Conservation (phyloP, 2,797 vertebrate genomes). For the Notolepis coatsorum region DNA sequence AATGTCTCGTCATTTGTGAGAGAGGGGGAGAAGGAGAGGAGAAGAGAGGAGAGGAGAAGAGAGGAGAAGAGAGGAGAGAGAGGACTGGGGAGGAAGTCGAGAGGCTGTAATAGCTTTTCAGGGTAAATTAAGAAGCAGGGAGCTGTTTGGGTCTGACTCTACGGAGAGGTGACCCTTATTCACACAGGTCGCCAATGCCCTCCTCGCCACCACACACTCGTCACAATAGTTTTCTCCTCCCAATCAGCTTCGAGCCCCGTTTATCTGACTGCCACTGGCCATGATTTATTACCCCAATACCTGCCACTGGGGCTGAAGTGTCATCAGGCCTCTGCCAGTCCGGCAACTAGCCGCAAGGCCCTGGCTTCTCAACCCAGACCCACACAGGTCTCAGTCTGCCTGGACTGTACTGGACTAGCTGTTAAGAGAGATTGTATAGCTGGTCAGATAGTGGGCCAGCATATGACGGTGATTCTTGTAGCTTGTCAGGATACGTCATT, state of each 20-base stretch:
- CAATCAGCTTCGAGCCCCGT: constrained; percentile 68
- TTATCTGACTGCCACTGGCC: constrained; percentile 76
- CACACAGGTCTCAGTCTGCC: constrained; percentile 49
- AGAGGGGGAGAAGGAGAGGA: constrained; percentile 20
- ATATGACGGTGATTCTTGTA: constrained; percentile 44
- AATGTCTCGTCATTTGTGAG: constrained; percentile 43
- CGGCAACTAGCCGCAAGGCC: constrained; percentile 76
- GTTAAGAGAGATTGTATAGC: constrained; percentile 27
- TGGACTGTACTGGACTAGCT: constrained; percentile 31
- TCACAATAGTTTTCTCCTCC: constrained; percentile 79
- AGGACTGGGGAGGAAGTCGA: constrained; percentile 47
- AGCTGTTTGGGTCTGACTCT: constrained; percentile 68
- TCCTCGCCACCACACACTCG: constrained; percentile 63
- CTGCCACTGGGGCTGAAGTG: constrained; percentile 77
- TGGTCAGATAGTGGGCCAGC: constrained; percentile 31
- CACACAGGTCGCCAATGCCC: constrained; percentile 65
- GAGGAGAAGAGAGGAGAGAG: constrained; percentile 37
- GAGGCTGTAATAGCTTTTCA: constrained; percentile 75
- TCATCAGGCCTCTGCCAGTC: constrained; percentile 77
- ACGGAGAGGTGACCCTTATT: constrained; percentile 72
- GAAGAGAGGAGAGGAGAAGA: constrained; percentile 11
- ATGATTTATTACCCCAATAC: constrained; percentile 77
- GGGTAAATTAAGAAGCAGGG: constrained; percentile 76
- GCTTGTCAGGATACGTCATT: constrained; percentile 50
- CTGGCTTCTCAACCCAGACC: constrained; percentile 75